These are phyloP conservation scores for Ptilorrhoa leucosticta DNA, from an alignment of 2,113 vertebrate species.

Conservation along the genomic window DNA sequence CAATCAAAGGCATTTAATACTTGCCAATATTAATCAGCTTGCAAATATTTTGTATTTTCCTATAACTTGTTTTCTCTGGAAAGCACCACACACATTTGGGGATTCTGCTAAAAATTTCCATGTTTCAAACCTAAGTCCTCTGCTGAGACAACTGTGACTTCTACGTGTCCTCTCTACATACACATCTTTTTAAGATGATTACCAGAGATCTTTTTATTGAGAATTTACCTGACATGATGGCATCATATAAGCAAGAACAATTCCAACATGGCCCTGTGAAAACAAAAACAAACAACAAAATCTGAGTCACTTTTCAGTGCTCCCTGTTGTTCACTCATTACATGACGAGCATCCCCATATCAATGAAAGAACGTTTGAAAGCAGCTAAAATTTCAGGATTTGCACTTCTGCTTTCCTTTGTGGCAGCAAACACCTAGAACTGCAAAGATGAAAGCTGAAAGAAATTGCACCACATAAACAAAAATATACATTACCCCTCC, in stretches of 20 bases:
- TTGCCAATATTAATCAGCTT: not conserved
- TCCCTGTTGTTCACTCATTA: not conserved
- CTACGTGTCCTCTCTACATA: not conserved
- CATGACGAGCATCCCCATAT: not conserved
- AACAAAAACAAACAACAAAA: not conserved
- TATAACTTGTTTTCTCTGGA: not conserved
- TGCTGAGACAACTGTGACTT: not conserved
- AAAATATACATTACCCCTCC: conserved; percentile 82
- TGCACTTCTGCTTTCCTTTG: not conserved
- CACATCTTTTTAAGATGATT: not conserved
- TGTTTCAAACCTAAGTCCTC: not conserved
- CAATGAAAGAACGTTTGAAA: not conserved
- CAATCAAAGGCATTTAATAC: not conserved
- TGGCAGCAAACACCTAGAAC: not conserved
- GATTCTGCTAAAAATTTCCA: not conserved
- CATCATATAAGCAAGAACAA: conserved; percentile 87
- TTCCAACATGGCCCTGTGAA: conserved; percentile 92
- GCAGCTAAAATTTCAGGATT: not conserved
- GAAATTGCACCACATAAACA: not conserved
- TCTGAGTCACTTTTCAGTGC: not conserved
- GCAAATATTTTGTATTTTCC: not conserved
- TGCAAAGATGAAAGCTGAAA: not conserved
- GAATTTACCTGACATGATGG: conserved; percentile 86
- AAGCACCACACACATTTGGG: not conserved
- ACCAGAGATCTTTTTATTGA: not conserved